A percentile compares a stretch with the other conserved stretches of the same genome.
Evolutionary conservation across 2,888 invertebrate species (phyloP).

Genomic region (Nyleta sp.): DNA sequence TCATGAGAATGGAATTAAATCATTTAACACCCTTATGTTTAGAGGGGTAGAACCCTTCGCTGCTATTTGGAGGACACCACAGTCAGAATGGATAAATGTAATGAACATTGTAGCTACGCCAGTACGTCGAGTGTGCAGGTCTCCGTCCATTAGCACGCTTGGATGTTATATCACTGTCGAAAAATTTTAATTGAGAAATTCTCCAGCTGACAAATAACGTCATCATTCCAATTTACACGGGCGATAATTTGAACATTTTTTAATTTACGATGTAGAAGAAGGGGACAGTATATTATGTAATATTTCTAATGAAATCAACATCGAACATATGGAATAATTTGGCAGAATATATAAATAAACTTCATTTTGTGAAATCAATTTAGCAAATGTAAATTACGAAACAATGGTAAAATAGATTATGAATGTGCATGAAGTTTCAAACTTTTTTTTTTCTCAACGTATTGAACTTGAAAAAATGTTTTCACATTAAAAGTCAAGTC

Average conservation of each 20-base stretch:
- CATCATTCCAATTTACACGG: slow-evolving; percentile 14
- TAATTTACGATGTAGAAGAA: not conserved
- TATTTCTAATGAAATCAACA: too few relatives aligned
- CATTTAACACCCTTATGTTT: slow-evolving; percentile 80
- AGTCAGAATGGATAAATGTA: slow-evolving; percentile 78
- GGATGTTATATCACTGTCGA: slow-evolving; percentile 42
- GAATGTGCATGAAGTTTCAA: too few relatives aligned
- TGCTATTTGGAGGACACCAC: slow-evolving; percentile 74
- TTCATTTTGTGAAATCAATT: too few relatives aligned
- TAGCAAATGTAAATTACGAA: not conserved
- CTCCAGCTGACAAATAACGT: slow-evolving; percentile 32
- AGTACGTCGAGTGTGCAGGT: slow-evolving; percentile 70
- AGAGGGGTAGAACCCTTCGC: slow-evolving; percentile 66
- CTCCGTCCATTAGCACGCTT: slow-evolving; percentile 72
- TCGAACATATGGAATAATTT: too few relatives aligned
- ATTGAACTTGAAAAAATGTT: too few relatives aligned
- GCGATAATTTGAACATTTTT: not conserved
- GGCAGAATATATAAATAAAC: too few relatives aligned
- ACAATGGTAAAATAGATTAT: too few relatives aligned
- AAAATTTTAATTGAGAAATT: slow-evolving; percentile 63
- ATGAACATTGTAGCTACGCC: slow-evolving; percentile 78
- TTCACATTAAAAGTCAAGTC: too few relatives aligned
- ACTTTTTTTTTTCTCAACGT: too few relatives aligned
- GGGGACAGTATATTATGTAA: not conserved
- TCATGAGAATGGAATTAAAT: slow-evolving; percentile 79